Percentiles rank a stretch among this genome's conserved stretches.
phyloP scores from a whole-genome alignment of 1,140 invertebrate species.

The Coenobita brevimanus region DNA sequence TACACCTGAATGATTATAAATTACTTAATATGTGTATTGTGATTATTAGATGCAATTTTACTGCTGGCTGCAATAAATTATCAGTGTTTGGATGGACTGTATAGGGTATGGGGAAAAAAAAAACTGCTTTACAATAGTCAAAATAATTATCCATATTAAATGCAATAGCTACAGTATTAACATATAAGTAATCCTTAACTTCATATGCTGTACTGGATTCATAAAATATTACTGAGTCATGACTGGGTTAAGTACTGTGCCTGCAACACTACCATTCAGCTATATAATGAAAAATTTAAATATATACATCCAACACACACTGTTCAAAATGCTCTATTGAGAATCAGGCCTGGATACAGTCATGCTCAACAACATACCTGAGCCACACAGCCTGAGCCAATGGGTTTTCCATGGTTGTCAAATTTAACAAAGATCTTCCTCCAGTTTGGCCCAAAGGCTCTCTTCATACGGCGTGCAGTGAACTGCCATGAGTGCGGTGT shows the following conservation, averaged over 20 bases:
- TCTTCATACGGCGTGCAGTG: slow-evolving; percentile 71
- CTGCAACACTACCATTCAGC: too few species aligned
- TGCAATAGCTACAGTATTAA: background rate
- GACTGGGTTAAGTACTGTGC: too few species aligned
- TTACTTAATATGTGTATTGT: background rate
- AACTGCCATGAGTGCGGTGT: slow-evolving; percentile 74
- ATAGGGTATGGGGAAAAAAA: too few species aligned
- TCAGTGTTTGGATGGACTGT: too few species aligned
- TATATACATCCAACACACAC: too few species aligned
- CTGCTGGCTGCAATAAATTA: too few species aligned
- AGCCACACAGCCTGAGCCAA: slow-evolving; percentile 77
- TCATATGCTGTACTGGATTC: too few species aligned
- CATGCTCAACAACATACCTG: slow-evolving; percentile 76
- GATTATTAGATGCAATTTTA: background rate
- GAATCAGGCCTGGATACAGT: too few species aligned
- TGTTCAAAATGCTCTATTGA: too few species aligned
- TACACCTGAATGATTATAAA: slow-evolving; percentile 76
- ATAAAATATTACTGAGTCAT: too few species aligned
- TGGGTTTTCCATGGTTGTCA: slow-evolving; percentile 70
- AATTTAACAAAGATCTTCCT: slow-evolving; percentile 72
- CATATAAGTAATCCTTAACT: background rate
- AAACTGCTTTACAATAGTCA: too few species aligned
- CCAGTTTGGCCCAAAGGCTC: slow-evolving; percentile 73
- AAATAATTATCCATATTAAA: background rate
- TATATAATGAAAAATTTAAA: too few species aligned